Percentiles rank a stretch among this genome's conserved stretches.
These are phyloP conservation scores for Mormyrus hasselquistii DNA, from an alignment of 2,797 vertebrate genomes.

Conservation along the genomic window DNA sequence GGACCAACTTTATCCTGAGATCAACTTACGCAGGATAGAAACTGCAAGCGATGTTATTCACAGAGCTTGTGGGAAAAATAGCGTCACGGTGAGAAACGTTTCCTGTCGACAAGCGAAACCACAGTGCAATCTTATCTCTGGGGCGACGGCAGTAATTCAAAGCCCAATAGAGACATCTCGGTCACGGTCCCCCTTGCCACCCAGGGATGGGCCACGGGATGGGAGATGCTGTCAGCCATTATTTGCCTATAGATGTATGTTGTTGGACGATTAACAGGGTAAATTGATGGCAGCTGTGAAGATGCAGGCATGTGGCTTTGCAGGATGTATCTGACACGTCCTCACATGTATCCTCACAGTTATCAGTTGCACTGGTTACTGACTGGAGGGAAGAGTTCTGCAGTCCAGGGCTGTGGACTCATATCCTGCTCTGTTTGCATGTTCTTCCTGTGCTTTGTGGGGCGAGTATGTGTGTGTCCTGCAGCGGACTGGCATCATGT, in stretches of 20 bases:
- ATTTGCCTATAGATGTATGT: background rate
- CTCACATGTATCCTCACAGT: background rate
- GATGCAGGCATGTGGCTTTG: background rate
- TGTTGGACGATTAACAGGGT: background rate
- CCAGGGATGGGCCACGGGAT: background rate
- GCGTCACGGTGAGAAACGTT: background rate
- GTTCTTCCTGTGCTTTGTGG: background rate
- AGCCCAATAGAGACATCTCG: background rate
- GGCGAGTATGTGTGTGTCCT: background rate
- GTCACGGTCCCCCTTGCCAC: background rate
- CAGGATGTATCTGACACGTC: background rate
- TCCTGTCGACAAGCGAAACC: constrained; percentile 21
- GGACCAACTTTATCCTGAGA: background rate
- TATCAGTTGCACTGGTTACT: background rate
- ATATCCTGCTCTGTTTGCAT: background rate
- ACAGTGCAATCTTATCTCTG: background rate
- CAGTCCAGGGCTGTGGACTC: background rate
- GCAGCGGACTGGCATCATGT: background rate
- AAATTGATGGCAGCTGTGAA: background rate
- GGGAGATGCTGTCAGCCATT: background rate
- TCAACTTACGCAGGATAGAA: background rate
- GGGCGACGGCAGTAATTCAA: background rate
- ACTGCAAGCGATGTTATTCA: background rate
- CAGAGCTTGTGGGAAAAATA: background rate
- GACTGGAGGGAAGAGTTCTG: background rate